These are phyloP conservation scores for Ramphastos sulfuratus DNA, from an alignment of 2,113 vertebrate species.

Conservation along the genomic window DNA sequence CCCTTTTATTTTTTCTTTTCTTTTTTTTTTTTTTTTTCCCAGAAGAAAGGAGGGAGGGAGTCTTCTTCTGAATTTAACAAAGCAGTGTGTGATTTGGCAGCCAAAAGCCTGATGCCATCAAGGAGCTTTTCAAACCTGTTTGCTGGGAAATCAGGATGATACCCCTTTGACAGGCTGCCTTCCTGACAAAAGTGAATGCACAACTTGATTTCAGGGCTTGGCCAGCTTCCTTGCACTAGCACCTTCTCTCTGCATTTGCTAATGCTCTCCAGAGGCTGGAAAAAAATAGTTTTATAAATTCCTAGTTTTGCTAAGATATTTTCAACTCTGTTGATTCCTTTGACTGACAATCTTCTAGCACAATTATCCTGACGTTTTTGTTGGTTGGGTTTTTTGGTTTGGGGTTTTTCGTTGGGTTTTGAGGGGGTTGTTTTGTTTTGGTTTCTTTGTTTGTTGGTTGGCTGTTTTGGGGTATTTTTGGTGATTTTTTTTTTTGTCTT, in stretches of 20 bases:
- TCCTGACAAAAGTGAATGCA: not conserved
- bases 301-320: not conserved
- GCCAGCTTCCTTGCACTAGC: not conserved
- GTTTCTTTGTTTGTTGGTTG: no score
- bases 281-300: not conserved
- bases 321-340: not conserved
- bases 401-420: no score
- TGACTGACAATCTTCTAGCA: not conserved
- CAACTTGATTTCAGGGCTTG: constrained; percentile 11
- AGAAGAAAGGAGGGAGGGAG: not conserved
- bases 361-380: not conserved
- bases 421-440: no score
- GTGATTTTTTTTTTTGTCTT: no score
- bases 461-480: no score
- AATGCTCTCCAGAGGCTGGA: not conserved
- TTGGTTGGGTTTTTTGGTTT: no score
- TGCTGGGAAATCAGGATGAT: constrained; percentile 50
- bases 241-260: not conserved
- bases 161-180: not conserved
- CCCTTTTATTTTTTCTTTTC: constrained; percentile 1
- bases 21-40: constrained; percentile 7
- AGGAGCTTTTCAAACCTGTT: constrained; percentile 37
- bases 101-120: not conserved
- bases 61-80: not conserved
- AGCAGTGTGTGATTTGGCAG: constrained; percentile 21